Base-by-base conservation (phyloP, 2,888 invertebrate species). In the Bibio marci region DNA sequence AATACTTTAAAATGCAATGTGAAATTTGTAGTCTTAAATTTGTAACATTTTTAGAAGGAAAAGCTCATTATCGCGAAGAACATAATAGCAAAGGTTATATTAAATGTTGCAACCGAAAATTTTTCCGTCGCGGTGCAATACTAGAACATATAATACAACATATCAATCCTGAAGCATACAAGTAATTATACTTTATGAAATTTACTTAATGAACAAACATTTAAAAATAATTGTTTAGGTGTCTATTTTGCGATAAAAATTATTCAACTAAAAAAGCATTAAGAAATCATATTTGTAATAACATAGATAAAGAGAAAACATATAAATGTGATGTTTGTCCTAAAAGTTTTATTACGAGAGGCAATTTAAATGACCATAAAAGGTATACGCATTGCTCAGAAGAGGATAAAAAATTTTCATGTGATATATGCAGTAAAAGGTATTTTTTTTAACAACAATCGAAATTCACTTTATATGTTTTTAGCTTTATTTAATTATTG, bases 61-160 rank as follows among this genome's bases (percentile, higher is more conserved):
- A 53, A 5, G 50, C 52, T 22, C 60, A 61, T 41, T 61, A 56
- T 37, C 53, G 54, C 39, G 49, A 48, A 1, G 46, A 48, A 2
- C 60, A 61, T 42, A 48, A 54, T 26, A 48, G 47, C 7, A 49
- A 50, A 22, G 60, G 59, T 3, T 60, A 58, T 40, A 52, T 53
- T 1, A 45, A 53, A 7, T 60, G 60, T 32, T 60, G 60, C 40
- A 56, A 56, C 37, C 55, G 56, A 34, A 60, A 59, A 42, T 57
- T 59, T 31, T 54, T 52, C 30, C 57, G 57, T 33, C 52, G 58
- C 2, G 52, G 53, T 3, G 50, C 54, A 10, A 49, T 60, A 34
- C 50, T 57, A 4, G 59, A 59, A 37, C 60, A 60, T 41, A 55
- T 60, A 2, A 55, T 58, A 35, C 52, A 53, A 3, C 60, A 60